Percentiles rank a stretch among this genome's conserved stretches.
Conservation (phyloP, 2,797 vertebrate species). For the Lophius americanus region DNA sequence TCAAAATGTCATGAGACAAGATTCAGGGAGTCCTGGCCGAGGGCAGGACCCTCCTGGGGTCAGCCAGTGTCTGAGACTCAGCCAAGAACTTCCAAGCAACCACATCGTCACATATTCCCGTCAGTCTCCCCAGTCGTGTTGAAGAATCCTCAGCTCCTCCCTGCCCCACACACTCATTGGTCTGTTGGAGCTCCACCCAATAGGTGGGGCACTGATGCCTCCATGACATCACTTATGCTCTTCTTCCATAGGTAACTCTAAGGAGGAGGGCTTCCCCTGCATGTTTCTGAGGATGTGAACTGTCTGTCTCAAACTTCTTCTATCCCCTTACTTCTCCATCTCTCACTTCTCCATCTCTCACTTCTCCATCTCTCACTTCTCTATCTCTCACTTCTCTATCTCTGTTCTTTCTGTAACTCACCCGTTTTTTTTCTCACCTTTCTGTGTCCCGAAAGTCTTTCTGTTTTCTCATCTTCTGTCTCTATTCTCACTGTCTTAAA, state of each 20-base stretch:
- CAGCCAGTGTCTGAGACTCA: constrained; percentile 12
- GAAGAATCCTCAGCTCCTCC: constrained; percentile 4
- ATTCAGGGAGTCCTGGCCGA: constrained; percentile 62
- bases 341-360: too few species aligned
- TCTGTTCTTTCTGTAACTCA: too few species aligned
- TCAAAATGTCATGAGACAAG: constrained; percentile 17
- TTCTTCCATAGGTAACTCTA: constrained; percentile 67
- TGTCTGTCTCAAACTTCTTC: too few species aligned
- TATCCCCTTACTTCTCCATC: too few species aligned
- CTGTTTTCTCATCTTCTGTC: too few species aligned
- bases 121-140: background rate
- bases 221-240: constrained; percentile 61
- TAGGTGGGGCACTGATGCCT: constrained; percentile 41
- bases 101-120: background rate
- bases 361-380: too few species aligned
- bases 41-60: background rate
- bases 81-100: background rate
- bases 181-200: background rate
- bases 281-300: background rate
- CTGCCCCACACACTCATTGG: constrained; percentile 20
- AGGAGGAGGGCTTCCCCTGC: background rate
- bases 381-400: too few species aligned
- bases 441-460: too few species aligned
- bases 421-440: too few species aligned
- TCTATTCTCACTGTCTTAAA: too few species aligned